A percentile compares a stretch with the other conserved stretches of the same genome.
Evolutionary conservation across 2,797 vertebrate genomes (phyloP).

Genomic region (Artibeus lituratus): DNA sequence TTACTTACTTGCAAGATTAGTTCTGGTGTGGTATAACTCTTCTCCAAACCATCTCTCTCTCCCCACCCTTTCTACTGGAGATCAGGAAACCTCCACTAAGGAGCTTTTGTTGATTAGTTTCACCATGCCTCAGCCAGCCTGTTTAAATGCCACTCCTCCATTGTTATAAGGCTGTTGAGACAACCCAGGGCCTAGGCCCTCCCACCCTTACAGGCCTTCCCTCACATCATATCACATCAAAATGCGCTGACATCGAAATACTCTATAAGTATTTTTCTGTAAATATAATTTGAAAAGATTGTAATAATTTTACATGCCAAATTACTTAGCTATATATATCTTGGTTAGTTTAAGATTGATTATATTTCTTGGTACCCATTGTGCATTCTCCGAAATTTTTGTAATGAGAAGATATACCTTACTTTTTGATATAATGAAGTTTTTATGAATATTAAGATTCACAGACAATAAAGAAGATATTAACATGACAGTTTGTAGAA

Average conservation of each 20-base stretch:
- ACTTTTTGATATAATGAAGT: neutral
- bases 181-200: neutral
- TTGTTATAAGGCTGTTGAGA: slow-evolving; percentile 38
- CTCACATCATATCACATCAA: neutral
- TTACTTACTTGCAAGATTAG: slow-evolving; percentile 67
- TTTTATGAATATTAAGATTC: slow-evolving; percentile 29
- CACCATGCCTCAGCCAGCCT: slow-evolving; percentile 44
- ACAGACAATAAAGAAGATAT: neutral
- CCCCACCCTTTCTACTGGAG: slow-evolving; percentile 49
- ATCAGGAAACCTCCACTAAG: slow-evolving; percentile 62
- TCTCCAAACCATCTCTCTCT: slow-evolving; percentile 48
- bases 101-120: slow-evolving; percentile 70
- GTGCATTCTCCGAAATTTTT: slow-evolving; percentile 20
- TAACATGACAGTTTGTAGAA: neutral
- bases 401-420: slow-evolving; percentile 11
- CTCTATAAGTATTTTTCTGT: neutral
- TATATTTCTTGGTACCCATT: neutral
- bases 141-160: slow-evolving; percentile 51
- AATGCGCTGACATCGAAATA: neutral
- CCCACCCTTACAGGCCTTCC: neutral
- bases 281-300: slow-evolving; percentile 40
- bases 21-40: slow-evolving; percentile 55
- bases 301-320: neutral
- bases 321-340: neutral
- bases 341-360: slow-evolving; percentile 1